phyloP scores from a whole-genome alignment of 2,113 vertebrate genomes.

The Bubo scandiacus region DNA sequence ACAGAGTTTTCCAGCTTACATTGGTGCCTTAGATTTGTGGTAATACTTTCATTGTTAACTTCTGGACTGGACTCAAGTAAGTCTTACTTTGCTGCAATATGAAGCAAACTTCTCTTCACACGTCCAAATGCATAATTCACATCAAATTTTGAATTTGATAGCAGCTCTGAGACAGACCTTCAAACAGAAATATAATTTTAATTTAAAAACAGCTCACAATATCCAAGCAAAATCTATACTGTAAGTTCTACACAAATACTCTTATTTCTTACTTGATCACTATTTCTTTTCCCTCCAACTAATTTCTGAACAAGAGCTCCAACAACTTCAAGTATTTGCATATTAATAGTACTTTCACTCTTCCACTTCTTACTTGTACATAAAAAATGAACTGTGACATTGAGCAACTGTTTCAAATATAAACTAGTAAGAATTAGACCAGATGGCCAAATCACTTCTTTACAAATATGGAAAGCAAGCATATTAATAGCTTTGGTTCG shows the following conservation, averaged over 20 bases:
- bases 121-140: slow-evolving; percentile 99
- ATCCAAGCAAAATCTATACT: not conserved
- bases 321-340: not conserved
- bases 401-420: not conserved
- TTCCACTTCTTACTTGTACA: not conserved
- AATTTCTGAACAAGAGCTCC: not conserved
- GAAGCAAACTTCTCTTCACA: slow-evolving; percentile 97
- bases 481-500: not conserved
- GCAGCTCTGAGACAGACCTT: slow-evolving; percentile 94
- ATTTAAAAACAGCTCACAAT: not conserved
- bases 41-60: slow-evolving; percentile 58
- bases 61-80: slow-evolving; percentile 46
- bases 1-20: slow-evolving; percentile 60
- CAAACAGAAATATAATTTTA: not conserved
- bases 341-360: not conserved
- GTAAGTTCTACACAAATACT: not conserved
- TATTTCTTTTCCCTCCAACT: not conserved
- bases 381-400: not conserved
- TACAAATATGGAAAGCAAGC: not conserved
- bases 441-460: not conserved
- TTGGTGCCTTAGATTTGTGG: slow-evolving; percentile 58
- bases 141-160: slow-evolving; percentile 98
- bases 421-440: not conserved
- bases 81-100: slow-evolving; percentile 98
- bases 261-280: not conserved